These are phyloP conservation scores for Proctacanthus coquilletti DNA, from an alignment of 1,140 invertebrate species.

Conservation along the genomic window DNA sequence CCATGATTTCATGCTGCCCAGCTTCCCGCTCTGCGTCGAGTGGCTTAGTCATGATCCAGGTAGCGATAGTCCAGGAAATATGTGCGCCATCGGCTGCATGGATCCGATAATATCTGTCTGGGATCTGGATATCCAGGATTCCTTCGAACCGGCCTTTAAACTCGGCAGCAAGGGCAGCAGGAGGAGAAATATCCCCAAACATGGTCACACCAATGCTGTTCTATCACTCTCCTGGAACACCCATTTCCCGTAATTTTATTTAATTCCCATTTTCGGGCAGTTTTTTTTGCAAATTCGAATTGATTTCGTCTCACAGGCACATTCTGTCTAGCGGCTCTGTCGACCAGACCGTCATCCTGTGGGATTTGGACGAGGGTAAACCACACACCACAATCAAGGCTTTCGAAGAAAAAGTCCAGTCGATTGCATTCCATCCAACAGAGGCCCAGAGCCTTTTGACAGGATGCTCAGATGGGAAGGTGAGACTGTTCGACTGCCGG, in stretches of 20 bases:
- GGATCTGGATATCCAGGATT: conserved; percentile 88
- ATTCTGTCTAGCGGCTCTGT: conserved; percentile 84
- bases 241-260: conserved; percentile 35
- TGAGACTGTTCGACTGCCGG: conserved; percentile 67
- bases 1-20: conserved; percentile 77
- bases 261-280: no score
- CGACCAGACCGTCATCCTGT: conserved; percentile 75
- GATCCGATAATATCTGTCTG: conserved; percentile 82
- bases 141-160: conserved; percentile 68
- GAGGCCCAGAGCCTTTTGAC: conserved; percentile 67
- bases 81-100: conserved; percentile 85
- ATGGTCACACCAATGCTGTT: conserved; percentile 83
- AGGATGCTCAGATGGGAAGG: conserved; percentile 51
- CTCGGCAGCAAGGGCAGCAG: conserved; percentile 64
- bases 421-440: conserved; percentile 72
- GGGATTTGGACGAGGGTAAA: conserved; percentile 73
- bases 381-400: conserved; percentile 55
- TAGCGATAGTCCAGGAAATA: conserved; percentile 47
- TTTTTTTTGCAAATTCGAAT: not conserved
- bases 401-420: conserved; percentile 73
- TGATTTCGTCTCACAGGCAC: conserved; percentile 40
- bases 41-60: conserved; percentile 75
- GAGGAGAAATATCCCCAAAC: conserved; percentile 44
- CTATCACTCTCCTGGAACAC: conserved; percentile 83
- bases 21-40: conserved; percentile 81